Base-by-base conservation (phyloP, 2,113 vertebrate genomes). In the Turnix velox region DNA sequence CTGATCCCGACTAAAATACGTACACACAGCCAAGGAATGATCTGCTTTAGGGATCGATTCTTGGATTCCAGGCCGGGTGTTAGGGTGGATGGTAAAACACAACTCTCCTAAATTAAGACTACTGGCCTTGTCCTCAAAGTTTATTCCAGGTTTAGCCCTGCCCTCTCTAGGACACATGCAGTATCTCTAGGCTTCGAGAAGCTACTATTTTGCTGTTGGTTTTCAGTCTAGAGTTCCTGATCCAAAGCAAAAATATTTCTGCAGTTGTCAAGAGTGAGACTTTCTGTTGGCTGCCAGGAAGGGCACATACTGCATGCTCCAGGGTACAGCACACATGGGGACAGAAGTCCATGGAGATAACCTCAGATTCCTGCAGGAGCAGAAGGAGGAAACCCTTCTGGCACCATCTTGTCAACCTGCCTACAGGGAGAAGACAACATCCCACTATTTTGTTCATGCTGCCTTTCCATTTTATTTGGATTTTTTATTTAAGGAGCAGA, bases 401-500 rank as follows among this genome's bases (percentile, higher is more conserved):
- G 31, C 17, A 68, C 31, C 31, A 65, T 18, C 28, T 52, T 57
- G 35, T 30, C 82, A 85, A 37, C 6, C 20, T 55, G 30, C 54
- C 33, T 23, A 37, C 15, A 82, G 15, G 10, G 13, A 52, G 35
- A 90, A 77, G 19, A 49, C 27, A 35, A 19, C 67, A 68, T 24
- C 68, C 13, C 30, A 40, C 10, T 35, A 67, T 89, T 71, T 54
- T 75, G 15, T 35, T 65, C 27, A 33, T 24, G 9, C 8, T 73
- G 45, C 39, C 42, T 76, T 83, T 76, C 25, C 9, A 23, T 72
- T 27, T 40, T 78, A 58, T 28, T 81, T 22, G 4, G 27, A 63
- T n/a, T 19, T 85, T 82, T 82, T 74, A 63, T 46, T 84, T 87
- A 75, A 88, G 51, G 13, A 61, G 40, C 31, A 85, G 23, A 91